These are phyloP conservation scores for Tetramorium alpestre DNA, from an alignment of 1,140 invertebrate genomes.

Conservation along the genomic window DNA sequence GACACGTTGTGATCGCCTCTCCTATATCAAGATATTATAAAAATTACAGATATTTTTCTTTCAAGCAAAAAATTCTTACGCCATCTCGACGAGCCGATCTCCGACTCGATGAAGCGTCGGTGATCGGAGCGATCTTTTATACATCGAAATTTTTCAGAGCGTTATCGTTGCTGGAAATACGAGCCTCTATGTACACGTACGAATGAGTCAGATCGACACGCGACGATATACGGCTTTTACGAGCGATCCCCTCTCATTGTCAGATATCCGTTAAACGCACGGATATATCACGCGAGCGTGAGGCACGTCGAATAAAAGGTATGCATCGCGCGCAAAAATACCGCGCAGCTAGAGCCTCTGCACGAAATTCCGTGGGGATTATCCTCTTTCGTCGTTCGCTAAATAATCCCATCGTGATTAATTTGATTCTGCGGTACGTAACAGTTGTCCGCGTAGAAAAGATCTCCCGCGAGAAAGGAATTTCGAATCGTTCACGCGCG, in stretches of 20 bases:
- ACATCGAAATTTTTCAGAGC: not conserved
- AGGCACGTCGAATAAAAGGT: not conserved
- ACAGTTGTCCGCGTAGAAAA: not conserved
- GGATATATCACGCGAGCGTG: not conserved
- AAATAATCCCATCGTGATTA: not conserved
- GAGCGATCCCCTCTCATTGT: not conserved
- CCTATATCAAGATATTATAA: not conserved
- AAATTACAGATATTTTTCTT: not conserved
- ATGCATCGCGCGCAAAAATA: slow-evolving; percentile 9
- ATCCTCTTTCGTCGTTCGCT: not conserved
- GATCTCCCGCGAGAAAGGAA: not conserved
- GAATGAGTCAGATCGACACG: slow-evolving; percentile 18
- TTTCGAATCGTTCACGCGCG: not conserved
- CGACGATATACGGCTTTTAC: slow-evolving; percentile 19
- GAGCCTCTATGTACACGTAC: not conserved
- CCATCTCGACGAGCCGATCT: no score
- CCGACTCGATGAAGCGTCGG: no score
- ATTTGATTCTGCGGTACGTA: not conserved
- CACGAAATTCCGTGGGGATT: not conserved
- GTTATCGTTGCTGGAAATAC: not conserved
- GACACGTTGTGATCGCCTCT: not conserved
- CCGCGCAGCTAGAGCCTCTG: not conserved
- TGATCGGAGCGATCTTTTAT: not conserved
- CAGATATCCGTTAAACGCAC: not conserved
- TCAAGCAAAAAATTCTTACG: not conserved